Base-by-base conservation (phyloP, 2,888 invertebrate genomes). In the Acrobasis suavella region DNA sequence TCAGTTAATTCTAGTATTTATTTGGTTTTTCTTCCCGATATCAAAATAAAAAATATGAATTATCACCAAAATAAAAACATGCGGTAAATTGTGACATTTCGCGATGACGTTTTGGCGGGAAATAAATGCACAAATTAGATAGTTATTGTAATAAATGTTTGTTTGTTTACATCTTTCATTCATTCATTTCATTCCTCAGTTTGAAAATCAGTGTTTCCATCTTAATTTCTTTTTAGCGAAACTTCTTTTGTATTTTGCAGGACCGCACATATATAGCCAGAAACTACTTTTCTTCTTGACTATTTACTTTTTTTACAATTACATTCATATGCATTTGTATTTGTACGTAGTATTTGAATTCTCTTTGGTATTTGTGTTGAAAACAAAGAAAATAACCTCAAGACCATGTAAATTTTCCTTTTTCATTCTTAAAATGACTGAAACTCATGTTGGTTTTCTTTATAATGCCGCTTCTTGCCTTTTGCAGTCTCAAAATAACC, bases 391-490 rank as follows among this genome's bases (percentile, higher is more conserved):
- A 14, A 46, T 46, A 46, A 46, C n/a, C 46, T 46, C 32, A 51
- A 51, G 22, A 17, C 6, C 22, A 10, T 9, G 17, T 51, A 51
- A 16, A 51, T 2, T 32, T 39, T 32, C 50, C 14, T 3, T 55
- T 32, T 10, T 58, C 10, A 1, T 46, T 54, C n/a, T 2, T 15
- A 69, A 62, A 64, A 89, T 90, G 90, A 78, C 80, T 61, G 88
- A 88, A 73, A 69, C 73, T n/a, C 80, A 78, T 72, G 74, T 90
- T 32, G 81, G 79, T 15, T 84, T 86, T 64, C 75, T 91, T 50
- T 82, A 69, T 58, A 86, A 85, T 64, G 81, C 85, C 9, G 82
- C 88, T 42, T 70, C 81, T 32, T 68, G 67, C 16, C 56, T 88
- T 54, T 67, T 73, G 14, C 63, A 67, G 56, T 56, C 69, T 39